These are phyloP conservation scores for Amphiprion ocellaris DNA, from an alignment of 2,113 vertebrate species.

Conservation along the genomic window DNA sequence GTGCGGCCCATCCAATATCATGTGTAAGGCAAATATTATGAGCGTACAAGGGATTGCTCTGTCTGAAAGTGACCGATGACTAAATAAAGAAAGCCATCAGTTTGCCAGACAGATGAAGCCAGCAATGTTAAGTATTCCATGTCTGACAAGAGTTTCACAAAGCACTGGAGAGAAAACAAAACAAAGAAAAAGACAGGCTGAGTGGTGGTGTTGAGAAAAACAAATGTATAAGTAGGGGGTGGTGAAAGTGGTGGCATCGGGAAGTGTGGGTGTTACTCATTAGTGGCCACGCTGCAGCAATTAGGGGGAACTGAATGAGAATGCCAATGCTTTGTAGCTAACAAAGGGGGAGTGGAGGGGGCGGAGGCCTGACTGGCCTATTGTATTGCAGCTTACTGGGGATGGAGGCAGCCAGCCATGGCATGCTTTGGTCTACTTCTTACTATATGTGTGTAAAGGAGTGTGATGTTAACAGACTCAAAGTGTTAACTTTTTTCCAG, in stretches of 20 bases:
- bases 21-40: no score
- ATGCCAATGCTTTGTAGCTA: slow-evolving; percentile 50
- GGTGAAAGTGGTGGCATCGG: not conserved
- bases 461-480: slow-evolving; percentile 26
- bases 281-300: slow-evolving; percentile 61
- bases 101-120: no score
- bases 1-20: no score
- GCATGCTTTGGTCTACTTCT: slow-evolving; percentile 39
- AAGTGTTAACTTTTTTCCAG: not conserved
- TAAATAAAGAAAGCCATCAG: no score
- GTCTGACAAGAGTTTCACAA: no score
- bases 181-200: slow-evolving; percentile 6
- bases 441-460: slow-evolving; percentile 40
- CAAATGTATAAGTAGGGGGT: not conserved
- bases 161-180: no score
- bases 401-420: slow-evolving; percentile 26
- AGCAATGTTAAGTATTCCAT: no score
- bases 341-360: slow-evolving; percentile 47
- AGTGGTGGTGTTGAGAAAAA: not conserved
- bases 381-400: slow-evolving; percentile 38
- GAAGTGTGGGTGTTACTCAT: slow-evolving; percentile 52
- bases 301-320: slow-evolving; percentile 52
- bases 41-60: no score
- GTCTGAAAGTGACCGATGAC: no score
- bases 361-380: slow-evolving; percentile 42